These are phyloP conservation scores for Pomacea maculata DNA, from an alignment of 1,140 invertebrate genomes.

Conservation along the genomic window DNA sequence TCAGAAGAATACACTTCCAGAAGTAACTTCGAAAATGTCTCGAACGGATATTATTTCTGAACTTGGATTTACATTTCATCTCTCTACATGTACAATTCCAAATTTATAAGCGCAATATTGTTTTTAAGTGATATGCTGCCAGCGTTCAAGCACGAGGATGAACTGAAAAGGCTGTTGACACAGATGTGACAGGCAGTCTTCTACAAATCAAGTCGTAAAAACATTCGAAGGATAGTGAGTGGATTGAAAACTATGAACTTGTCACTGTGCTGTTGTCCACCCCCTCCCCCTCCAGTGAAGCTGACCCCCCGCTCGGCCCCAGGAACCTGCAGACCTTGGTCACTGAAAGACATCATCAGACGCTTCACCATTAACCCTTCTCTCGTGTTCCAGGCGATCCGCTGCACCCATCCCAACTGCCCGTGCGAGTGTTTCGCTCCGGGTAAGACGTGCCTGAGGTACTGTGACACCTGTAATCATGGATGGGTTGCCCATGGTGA, in stretches of 20 bases:
- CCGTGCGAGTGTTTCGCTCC: slow-evolving; percentile 80
- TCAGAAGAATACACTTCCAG: too few species aligned
- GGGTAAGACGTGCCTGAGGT: slow-evolving; percentile 75
- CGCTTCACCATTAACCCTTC: slow-evolving; percentile 31
- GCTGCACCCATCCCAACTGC: slow-evolving; percentile 77
- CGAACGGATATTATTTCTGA: too few species aligned
- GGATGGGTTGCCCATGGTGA: slow-evolving; percentile 84
- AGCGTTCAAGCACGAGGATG: too few species aligned
- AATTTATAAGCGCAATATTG: too few species aligned
- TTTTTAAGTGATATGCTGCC: too few species aligned
- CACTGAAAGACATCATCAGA: slow-evolving; percentile 17
- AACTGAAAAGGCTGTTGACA: too few species aligned
- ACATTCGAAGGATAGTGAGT: neutral
- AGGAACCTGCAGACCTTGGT: slow-evolving; percentile 14
- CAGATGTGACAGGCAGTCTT: too few species aligned
- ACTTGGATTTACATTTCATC: too few species aligned
- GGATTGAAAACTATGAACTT: slow-evolving; percentile 13
- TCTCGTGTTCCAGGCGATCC: slow-evolving; percentile 73
- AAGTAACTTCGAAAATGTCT: too few species aligned
- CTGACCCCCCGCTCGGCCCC: slow-evolving; percentile 30
- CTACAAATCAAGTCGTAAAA: too few species aligned
- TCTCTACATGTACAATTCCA: too few species aligned
- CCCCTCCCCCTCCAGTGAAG: slow-evolving; percentile 24
- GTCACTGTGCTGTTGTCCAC: slow-evolving; percentile 18
- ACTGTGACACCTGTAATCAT: slow-evolving; percentile 79